Evolutionary conservation across 1,140 invertebrate genomes (phyloP).

Genomic region (Zaprionus camerounensis): DNA sequence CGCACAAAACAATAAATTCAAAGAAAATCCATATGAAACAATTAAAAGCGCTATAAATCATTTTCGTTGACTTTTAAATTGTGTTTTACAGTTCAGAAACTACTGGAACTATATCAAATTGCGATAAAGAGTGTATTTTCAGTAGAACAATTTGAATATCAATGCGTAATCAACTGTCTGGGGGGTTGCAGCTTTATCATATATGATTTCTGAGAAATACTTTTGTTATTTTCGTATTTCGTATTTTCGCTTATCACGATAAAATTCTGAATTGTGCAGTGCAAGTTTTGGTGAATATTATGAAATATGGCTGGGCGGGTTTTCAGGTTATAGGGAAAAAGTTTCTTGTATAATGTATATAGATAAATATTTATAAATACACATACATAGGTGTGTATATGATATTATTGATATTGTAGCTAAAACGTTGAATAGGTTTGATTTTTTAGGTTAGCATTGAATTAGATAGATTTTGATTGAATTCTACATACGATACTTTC

Average conservation of each 20-base stretch:
- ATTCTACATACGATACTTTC: too few relatives aligned
- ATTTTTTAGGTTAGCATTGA: too few relatives aligned
- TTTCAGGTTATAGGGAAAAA: too few relatives aligned
- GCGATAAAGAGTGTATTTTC: not conserved
- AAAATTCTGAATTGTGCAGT: not conserved
- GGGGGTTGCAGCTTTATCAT: not conserved
- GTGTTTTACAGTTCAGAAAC: not conserved
- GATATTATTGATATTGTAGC: too few relatives aligned
- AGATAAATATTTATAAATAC: too few relatives aligned
- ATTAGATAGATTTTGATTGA: too few relatives aligned
- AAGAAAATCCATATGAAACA: not conserved
- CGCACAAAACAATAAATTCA: not conserved
- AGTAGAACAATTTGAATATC: not conserved
- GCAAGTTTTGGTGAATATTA: too few relatives aligned
- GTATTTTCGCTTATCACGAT: not conserved
- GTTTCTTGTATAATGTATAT: too few relatives aligned
- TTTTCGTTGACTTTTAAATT: not conserved
- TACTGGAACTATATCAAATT: not conserved
- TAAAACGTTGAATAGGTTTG: too few relatives aligned
- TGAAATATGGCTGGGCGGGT: too few relatives aligned
- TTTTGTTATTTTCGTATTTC: not conserved
- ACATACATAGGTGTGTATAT: too few relatives aligned
- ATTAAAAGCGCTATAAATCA: slow-evolving; percentile 1
- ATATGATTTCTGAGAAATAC: not conserved
- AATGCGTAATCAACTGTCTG: not conserved